Percentiles rank a stretch among this genome's conserved stretches.
Evolutionary conservation across 2,113 vertebrate species (phyloP).

Genomic region (Neotoma lepida): DNA sequence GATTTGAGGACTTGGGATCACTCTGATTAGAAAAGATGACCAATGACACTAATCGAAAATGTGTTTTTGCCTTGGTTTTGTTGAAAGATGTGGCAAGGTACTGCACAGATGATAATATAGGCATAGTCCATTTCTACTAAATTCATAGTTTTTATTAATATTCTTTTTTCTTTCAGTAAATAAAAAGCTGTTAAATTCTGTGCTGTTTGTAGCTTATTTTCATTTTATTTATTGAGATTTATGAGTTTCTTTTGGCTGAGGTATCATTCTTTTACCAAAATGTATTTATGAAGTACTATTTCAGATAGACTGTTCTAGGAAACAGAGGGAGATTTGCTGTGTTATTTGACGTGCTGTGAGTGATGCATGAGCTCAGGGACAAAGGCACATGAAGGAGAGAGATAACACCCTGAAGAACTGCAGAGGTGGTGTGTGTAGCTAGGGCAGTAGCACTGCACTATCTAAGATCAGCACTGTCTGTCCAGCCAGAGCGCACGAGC

Average conservation of each 20-base stretch:
- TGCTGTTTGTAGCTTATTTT: slow-evolving; percentile 57
- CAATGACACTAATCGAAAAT: not conserved
- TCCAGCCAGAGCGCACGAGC: slow-evolving; percentile 59
- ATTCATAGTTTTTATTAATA: not conserved
- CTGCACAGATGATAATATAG: not conserved
- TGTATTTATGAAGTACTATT: slow-evolving; percentile 81
- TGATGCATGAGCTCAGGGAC: slow-evolving; percentile 81
- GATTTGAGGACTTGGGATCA: not conserved
- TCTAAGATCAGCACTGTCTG: slow-evolving; percentile 76
- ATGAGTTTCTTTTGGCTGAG: slow-evolving; percentile 61
- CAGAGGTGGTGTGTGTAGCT: slow-evolving; percentile 67
- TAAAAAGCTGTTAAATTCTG: slow-evolving; percentile 5
- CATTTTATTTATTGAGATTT: slow-evolving; percentile 48
- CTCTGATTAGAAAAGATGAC: slow-evolving; percentile 20
- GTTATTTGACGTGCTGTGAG: slow-evolving; percentile 85
- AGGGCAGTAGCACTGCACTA: slow-evolving; percentile 75
- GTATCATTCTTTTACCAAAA: slow-evolving; percentile 80
- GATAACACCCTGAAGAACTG: slow-evolving; percentile 82
- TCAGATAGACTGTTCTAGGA: slow-evolving; percentile 87
- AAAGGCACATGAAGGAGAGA: slow-evolving; percentile 87
- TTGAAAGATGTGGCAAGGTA: not conserved
- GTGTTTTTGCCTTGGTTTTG: not conserved
- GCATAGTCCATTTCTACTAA: slow-evolving; percentile 2
- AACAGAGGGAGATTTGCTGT: slow-evolving; percentile 85
- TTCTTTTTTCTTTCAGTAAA: not conserved